These are phyloP conservation scores for Euura lappo DNA, from an alignment of 1,140 invertebrate species.

Conservation along the genomic window DNA sequence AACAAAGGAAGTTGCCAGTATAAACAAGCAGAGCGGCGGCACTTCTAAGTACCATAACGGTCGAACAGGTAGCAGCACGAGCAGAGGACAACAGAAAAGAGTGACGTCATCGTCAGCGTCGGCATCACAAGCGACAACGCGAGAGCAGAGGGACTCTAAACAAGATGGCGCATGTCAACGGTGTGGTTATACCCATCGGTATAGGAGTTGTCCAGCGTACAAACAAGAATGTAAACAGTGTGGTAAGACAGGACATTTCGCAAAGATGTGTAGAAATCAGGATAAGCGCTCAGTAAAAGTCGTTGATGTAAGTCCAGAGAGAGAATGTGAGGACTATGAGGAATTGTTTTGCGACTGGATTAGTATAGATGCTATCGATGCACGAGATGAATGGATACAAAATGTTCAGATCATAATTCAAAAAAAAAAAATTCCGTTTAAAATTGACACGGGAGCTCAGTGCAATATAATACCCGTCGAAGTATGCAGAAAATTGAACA, in stretches of 20 bases:
- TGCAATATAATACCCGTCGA: slow-evolving; percentile 22
- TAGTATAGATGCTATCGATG: too few relatives aligned
- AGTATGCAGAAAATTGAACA: slow-evolving; percentile 14
- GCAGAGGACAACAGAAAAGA: not conserved
- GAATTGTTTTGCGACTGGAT: not conserved
- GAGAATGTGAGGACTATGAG: slow-evolving; percentile 16
- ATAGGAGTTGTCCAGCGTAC: slow-evolving; percentile 16
- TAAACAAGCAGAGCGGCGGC: not conserved
- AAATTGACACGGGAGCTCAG: slow-evolving; percentile 25
- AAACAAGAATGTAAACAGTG: slow-evolving; percentile 12
- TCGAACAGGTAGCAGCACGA: not conserved
- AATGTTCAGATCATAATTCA: too few relatives aligned
- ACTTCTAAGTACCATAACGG: not conserved
- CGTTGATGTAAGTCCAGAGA: slow-evolving; percentile 3
- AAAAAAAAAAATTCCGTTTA: slow-evolving; percentile 12
- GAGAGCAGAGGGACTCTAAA: not conserved
- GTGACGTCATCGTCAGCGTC: not conserved
- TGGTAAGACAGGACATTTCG: slow-evolving; percentile 18
- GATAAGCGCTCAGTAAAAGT: not conserved
- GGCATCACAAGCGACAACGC: not conserved
- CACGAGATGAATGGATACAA: too few relatives aligned
- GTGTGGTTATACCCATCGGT: not conserved
- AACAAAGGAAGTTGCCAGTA: slow-evolving; percentile 10
- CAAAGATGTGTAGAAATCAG: slow-evolving; percentile 9
- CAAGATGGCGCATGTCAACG: slow-evolving; percentile 11